phyloP scores from a whole-genome alignment of 2,113 vertebrate genomes.

The Hypanus sabinus region DNA sequence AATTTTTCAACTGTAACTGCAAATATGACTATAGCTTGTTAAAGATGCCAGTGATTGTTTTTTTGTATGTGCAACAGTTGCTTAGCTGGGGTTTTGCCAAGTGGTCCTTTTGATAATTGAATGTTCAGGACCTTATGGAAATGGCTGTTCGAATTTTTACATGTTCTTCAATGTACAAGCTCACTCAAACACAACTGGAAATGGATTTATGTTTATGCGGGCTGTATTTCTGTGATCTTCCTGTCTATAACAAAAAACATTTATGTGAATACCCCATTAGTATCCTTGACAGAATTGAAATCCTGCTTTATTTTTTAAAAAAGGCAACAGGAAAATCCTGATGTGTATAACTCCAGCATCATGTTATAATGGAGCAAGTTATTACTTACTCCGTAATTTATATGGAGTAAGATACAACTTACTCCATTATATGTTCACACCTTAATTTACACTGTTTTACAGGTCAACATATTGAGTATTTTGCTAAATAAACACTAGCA shows the following conservation, averaged over 20 bases:
- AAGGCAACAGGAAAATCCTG: not conserved
- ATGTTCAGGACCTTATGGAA: not conserved
- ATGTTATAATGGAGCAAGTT: not conserved
- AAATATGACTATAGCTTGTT: not conserved
- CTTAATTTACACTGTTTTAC: not conserved
- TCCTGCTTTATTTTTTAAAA: not conserved
- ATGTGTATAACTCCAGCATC: not conserved
- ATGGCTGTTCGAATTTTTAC: not conserved
- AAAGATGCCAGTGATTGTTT: not conserved
- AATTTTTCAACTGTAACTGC: constrained; percentile 28
- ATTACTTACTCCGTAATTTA: too few species aligned
- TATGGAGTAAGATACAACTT: not conserved
- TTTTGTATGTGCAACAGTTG: not conserved
- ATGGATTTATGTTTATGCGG: not conserved
- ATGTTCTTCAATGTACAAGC: not conserved
- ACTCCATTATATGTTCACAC: not conserved
- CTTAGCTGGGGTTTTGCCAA: not conserved
- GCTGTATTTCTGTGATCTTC: not conserved
- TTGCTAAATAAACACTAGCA: not conserved
- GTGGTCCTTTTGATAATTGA: not conserved
- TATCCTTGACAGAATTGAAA: not conserved
- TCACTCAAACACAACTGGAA: not conserved
- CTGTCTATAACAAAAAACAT: not conserved
- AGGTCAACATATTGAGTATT: not conserved
- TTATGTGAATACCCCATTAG: not conserved